These are phyloP conservation scores for Rhinoraja longicauda DNA, from an alignment of 2,797 vertebrate genomes.

Conservation along the genomic window DNA sequence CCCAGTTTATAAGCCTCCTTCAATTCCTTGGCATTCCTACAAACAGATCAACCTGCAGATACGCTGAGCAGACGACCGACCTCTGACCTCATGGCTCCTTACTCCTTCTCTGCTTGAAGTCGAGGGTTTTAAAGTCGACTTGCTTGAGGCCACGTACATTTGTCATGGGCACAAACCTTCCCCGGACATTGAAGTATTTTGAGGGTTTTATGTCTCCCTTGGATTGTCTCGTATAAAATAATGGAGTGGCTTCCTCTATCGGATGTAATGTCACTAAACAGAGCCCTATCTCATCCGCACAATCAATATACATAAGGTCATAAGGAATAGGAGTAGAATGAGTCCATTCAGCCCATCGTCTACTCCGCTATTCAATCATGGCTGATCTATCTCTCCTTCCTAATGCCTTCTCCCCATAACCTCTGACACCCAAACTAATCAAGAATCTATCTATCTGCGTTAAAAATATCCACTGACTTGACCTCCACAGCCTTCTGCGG, in stretches of 20 bases:
- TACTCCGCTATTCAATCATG: no score
- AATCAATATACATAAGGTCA: neutral
- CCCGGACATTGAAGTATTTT: neutral
- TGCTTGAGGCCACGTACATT: neutral
- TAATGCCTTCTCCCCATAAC: no score
- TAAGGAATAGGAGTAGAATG: no score
- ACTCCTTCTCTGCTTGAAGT: neutral
- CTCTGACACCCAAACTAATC: no score
- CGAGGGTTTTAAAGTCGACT: neutral
- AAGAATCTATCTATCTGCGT: no score
- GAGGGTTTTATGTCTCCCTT: neutral
- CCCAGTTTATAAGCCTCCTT: slow-evolving; percentile 23
- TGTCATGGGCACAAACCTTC: neutral
- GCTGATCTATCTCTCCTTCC: no score
- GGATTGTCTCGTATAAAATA: neutral
- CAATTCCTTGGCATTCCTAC: neutral
- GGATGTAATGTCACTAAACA: neutral
- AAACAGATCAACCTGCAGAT: neutral
- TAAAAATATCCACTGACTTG: no score
- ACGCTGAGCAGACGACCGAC: neutral
- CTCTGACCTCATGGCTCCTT: neutral
- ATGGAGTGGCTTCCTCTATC: neutral
- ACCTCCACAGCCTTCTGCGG: no score
- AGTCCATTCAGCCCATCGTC: no score
- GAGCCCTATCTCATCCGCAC: neutral